These are phyloP conservation scores for Yponomeuta malinellus DNA, from an alignment of 2,888 invertebrate species.

Conservation along the genomic window DNA sequence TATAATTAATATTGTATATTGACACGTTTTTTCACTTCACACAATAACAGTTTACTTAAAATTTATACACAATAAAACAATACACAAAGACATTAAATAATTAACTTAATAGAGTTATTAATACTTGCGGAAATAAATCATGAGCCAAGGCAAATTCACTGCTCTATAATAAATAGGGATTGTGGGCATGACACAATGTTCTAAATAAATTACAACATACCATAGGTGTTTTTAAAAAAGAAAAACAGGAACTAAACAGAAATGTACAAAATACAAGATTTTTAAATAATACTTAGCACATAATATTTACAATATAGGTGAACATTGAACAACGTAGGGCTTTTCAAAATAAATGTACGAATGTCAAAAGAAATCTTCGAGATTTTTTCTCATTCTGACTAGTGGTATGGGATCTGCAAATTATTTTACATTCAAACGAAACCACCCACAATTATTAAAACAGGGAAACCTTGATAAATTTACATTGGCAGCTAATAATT, in stretches of 20 bases:
- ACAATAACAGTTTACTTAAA: conserved; percentile 68
- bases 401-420: conserved; percentile 14
- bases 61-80: conserved; percentile 64
- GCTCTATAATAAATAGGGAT: conserved; percentile 48
- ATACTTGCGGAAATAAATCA: conserved; percentile 57
- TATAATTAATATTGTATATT: conserved; percentile 52
- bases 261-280: conserved; percentile 5
- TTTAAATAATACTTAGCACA: not conserved
- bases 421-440: not conserved
- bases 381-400: conserved; percentile 4
- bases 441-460: not conserved
- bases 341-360: not conserved
- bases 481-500: too few relatives aligned
- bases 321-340: not conserved
- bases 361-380: not conserved
- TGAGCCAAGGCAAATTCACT: conserved; percentile 36
- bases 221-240: conserved; percentile 14
- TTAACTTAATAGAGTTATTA: conserved; percentile 62
- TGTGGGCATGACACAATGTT: conserved; percentile 21
- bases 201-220: conserved; percentile 13
- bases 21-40: conserved; percentile 70
- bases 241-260: conserved; percentile 13
- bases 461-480: conserved; percentile 15
- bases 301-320: conserved; percentile 4
- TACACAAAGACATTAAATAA: conserved; percentile 59